Evolutionary conservation across 2,113 vertebrate species (phyloP).

Genomic region (Suricata suricatta): DNA sequence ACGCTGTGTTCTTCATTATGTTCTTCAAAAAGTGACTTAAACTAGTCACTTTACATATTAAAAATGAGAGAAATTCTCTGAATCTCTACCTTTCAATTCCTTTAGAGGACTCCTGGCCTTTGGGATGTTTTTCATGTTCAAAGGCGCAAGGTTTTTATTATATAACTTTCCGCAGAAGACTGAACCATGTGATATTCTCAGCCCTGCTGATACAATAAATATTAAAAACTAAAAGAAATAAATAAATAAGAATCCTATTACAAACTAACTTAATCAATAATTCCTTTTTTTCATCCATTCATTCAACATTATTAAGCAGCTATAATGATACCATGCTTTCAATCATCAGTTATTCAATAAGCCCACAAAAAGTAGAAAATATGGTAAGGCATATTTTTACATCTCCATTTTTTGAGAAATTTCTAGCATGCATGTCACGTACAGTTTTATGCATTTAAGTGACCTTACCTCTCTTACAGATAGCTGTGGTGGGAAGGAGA

Average conservation of each 20-base stretch:
- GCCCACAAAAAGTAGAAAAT: conserved; percentile 33
- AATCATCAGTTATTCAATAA: conserved; percentile 11
- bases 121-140: conserved; percentile 9
- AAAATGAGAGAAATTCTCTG: conserved; percentile 20
- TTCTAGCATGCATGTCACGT: not conserved
- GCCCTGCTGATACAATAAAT: conserved; percentile 50
- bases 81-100: conserved; percentile 1
- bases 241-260: not conserved
- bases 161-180: conserved; percentile 30
- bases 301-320: conserved; percentile 20
- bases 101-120: conserved; percentile 33
- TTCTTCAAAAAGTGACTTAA: conserved; percentile 54
- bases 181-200: conserved; percentile 44
- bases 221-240: conserved; percentile 38
- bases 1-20: conserved; percentile 18
- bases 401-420: not conserved
- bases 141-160: conserved; percentile 31
- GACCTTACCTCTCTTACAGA: conserved; percentile 94
- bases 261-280: not conserved
- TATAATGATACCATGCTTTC: conserved; percentile 11
- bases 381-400: not conserved
- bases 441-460: not conserved
- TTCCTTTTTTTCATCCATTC: conserved; percentile 1
- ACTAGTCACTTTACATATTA: not conserved
- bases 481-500: conserved; percentile 96